Base-by-base conservation (phyloP, 2,888 invertebrate genomes). In the Uropetala carovei region DNA sequence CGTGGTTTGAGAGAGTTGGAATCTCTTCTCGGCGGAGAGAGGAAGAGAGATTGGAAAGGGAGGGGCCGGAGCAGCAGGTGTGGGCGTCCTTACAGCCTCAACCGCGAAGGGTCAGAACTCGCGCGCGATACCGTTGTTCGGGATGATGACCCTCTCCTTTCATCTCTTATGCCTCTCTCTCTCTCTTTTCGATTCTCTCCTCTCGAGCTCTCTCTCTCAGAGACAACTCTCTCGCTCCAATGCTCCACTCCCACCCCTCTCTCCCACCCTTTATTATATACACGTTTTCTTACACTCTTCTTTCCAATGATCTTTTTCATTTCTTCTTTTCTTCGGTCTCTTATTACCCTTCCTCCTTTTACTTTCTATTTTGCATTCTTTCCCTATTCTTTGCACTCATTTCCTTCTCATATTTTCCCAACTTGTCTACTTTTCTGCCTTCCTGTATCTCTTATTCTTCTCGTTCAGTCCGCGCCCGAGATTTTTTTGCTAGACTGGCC, bases 91-190 rank as follows among this genome's bases (percentile, higher is more conserved):
- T 43, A 30, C 82, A 14, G 82, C 82, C 83, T 83, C 58, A 30
- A 60, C 30, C 89, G 89, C 60, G 30, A 64, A 89, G 89, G 89
- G 89, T 43, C 64, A 68, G 89, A 89, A 86, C 30, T 22, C 58
- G 57, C 86, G 86, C 22, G 86, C 86, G 86, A 60, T 86, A 86
- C 86, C 86, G 86, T 86, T 86, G 86, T 60, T 86, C 86, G 60
- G 81, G 91, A 82, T 75, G 91, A 92, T 57, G 75, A 75, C 89
- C 91, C 58, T 91, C 68, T 60, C 75, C 86, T 92, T 56, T 58
- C 43, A 27, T 68, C 82, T 68, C 75, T 57, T 57, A 22, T 92
- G 59, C 60, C 91, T 93, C 91, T 83, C 92, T 82, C 82, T 64
- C 68, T 91, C 92, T 86, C 59, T 27, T 75, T 83, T 22, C 84